phyloP scores from a whole-genome alignment of 2,113 vertebrate species.

The Alexandromys fortis region DNA sequence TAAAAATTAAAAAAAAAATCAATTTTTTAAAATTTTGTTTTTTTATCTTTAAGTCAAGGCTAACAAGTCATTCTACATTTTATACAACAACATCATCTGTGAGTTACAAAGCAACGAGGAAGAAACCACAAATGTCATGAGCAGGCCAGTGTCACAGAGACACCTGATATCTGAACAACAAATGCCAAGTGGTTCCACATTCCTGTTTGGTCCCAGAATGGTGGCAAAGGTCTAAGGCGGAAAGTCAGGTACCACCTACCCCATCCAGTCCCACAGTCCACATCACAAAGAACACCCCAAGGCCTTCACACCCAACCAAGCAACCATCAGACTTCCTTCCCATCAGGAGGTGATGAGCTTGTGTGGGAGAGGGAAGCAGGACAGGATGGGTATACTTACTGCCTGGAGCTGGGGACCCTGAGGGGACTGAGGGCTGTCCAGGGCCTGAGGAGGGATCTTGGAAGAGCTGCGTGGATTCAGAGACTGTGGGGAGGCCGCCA shows the following conservation, averaged over 20 bases:
- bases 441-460: conserved; percentile 76
- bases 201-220: background rate
- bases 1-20: background rate
- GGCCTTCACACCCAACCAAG: background rate
- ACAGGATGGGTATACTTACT: conserved; percentile 80
- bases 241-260: too few relatives aligned
- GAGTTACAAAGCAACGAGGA: background rate
- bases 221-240: background rate
- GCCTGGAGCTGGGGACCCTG: conserved; percentile 80
- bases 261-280: background rate
- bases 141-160: background rate
- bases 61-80: background rate
- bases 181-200: background rate
- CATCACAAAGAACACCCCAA: background rate
- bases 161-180: background rate
- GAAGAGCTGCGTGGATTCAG: conserved; percentile 79
- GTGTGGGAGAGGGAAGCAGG: fast-evolving
- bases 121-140: background rate
- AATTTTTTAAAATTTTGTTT: background rate
- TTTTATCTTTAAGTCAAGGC: background rate
- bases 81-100: background rate
- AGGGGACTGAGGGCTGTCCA: conserved; percentile 52
- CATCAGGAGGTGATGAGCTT: fast-evolving
- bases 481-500: conserved; percentile 85
- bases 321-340: background rate